phyloP scores from a whole-genome alignment of 2,113 vertebrate species.

The Corythaeola cristata region DNA sequence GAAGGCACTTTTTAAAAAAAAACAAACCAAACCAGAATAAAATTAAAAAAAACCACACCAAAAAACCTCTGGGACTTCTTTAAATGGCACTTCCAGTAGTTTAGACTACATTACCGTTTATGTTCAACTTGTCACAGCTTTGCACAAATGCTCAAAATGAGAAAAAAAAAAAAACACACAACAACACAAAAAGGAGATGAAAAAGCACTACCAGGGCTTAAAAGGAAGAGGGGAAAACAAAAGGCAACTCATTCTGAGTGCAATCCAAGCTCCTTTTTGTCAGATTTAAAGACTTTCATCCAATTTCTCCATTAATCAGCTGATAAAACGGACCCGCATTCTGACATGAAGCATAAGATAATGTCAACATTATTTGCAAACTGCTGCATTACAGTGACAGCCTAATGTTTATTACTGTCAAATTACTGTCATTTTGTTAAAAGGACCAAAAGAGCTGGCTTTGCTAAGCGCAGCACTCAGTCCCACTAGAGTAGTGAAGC shows the following conservation, averaged over 20 bases:
- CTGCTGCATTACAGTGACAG: slow-evolving; percentile 31
- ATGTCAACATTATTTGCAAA: slow-evolving; percentile 53
- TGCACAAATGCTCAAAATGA: not conserved
- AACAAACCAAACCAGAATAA: no score
- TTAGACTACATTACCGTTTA: not conserved
- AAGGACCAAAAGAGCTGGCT: slow-evolving; percentile 37
- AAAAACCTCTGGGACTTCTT: not conserved
- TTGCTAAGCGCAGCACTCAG: slow-evolving; percentile 2
- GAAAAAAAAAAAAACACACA: not conserved
- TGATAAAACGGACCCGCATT: not conserved
- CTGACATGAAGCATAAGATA: slow-evolving; percentile 54
- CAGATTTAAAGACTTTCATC: slow-evolving; percentile 25
- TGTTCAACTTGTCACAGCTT: not conserved
- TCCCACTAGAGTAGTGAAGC: not conserved
- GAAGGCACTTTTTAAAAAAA: not conserved
- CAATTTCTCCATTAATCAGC: slow-evolving; percentile 50
- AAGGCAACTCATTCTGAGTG: not conserved
- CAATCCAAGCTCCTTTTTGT: not conserved
- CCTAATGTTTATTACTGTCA: slow-evolving; percentile 60
- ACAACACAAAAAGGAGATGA: not conserved
- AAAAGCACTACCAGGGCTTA: not conserved
- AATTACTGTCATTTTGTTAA: slow-evolving; percentile 56
- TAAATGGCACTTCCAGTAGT: not conserved
- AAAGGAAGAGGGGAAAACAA: slow-evolving; percentile 2
- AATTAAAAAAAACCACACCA: accelerated